Percentiles rank a stretch among this genome's conserved stretches.
Conservation (phyloP, 2,113 vertebrate genomes). For the Entosphenus tridentatus region DNA sequence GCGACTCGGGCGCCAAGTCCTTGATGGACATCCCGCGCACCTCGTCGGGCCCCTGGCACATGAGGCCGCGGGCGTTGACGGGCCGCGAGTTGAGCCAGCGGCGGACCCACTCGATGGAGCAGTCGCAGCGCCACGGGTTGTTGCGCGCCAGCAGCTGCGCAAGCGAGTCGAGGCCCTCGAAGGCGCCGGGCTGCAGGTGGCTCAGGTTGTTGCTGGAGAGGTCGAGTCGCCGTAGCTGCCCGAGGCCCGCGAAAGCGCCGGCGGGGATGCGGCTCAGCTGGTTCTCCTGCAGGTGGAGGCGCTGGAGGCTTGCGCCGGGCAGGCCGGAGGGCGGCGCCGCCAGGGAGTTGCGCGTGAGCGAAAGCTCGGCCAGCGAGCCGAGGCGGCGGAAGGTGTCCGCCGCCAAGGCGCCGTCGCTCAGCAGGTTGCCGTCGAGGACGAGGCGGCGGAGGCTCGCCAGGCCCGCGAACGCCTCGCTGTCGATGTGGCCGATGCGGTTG, state of each 20-base stretch:
- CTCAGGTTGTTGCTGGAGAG: slow-evolving; percentile 81
- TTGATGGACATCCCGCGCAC: slow-evolving; percentile 52
- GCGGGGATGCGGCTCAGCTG: slow-evolving; percentile 58
- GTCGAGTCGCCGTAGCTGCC: slow-evolving; percentile 42
- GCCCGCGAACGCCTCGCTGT: slow-evolving; percentile 61
- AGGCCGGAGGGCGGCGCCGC: slow-evolving; percentile 56
- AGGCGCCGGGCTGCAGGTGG: slow-evolving; percentile 51
- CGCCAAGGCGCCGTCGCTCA: slow-evolving; percentile 75
- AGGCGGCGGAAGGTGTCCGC: slow-evolving; percentile 78
- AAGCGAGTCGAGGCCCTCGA: slow-evolving; percentile 52
- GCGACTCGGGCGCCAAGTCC: slow-evolving; percentile 52
- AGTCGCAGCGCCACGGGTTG: slow-evolving; percentile 90
- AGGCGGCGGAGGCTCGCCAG: slow-evolving; percentile 46
- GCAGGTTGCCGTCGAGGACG: slow-evolving; percentile 68
- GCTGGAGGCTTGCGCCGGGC: slow-evolving; percentile 42
- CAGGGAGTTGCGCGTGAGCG: slow-evolving; percentile 58
- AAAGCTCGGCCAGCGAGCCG: slow-evolving; percentile 63
- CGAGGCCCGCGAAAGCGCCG: slow-evolving; percentile 48
- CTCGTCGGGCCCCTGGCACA: slow-evolving; percentile 55
- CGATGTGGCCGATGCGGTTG: slow-evolving; percentile 81
- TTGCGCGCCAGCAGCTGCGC: slow-evolving; percentile 53
- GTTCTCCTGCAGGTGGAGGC: slow-evolving; percentile 65
- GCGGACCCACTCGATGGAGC: slow-evolving; percentile 58
- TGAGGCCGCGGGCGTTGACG: slow-evolving; percentile 55
- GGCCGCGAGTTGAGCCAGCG: slow-evolving; percentile 56